These are phyloP conservation scores for Sporophila hypoxantha DNA, from an alignment of 2,113 vertebrate genomes.

Conservation along the genomic window DNA sequence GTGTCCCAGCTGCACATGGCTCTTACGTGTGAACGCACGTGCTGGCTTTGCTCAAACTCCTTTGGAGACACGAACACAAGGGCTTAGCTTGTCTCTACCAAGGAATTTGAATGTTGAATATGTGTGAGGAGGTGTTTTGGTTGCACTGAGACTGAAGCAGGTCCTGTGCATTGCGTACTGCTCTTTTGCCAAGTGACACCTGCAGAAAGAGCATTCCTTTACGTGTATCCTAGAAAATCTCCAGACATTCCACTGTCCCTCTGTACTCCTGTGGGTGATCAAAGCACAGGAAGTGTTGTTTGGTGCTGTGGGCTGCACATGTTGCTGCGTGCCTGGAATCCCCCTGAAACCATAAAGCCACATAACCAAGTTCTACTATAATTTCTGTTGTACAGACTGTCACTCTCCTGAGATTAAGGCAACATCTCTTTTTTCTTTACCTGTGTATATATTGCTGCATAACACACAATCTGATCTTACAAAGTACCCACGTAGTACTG, in stretches of 20 bases:
- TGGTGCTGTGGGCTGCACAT: not conserved
- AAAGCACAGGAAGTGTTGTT: rapidly evolving
- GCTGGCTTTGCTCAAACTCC: not conserved
- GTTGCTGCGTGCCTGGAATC: not conserved
- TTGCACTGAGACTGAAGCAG: not conserved
- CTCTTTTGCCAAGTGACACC: not conserved
- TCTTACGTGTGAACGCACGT: rapidly evolving
- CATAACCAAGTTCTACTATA: not conserved
- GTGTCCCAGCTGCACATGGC: not conserved
- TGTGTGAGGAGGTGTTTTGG: not conserved
- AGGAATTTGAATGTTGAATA: not conserved
- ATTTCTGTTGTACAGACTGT: not conserved
- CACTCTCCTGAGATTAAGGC: not conserved
- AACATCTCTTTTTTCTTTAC: not conserved
- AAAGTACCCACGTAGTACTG: not conserved
- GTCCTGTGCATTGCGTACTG: rapidly evolving
- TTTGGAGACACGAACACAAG: not conserved
- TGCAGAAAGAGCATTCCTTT: not conserved
- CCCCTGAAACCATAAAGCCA: not conserved
- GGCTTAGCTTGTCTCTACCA: not conserved
- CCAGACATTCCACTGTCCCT: not conserved
- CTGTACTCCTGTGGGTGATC: not conserved
- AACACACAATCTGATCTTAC: not conserved
- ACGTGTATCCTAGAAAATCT: not conserved
- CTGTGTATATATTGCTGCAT: not conserved